A percentile compares a stretch with the other conserved stretches of the same genome.
Conservation (phyloP, 2,797 vertebrate species). For the Allobates femoralis region DNA sequence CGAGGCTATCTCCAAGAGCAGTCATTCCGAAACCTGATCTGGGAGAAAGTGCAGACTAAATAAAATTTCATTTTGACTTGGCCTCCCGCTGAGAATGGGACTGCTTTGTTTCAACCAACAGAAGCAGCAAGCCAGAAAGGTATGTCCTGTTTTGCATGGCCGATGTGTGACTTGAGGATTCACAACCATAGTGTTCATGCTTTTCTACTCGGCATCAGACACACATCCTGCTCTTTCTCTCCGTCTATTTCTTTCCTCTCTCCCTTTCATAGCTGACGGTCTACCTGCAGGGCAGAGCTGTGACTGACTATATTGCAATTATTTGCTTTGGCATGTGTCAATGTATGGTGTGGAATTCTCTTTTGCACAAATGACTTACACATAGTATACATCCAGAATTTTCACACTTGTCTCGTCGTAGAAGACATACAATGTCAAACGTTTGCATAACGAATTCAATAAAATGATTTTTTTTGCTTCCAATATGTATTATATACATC, state of each 20-base stretch:
- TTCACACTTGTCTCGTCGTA: conserved; percentile 2
- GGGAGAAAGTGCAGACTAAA: conserved; percentile 86
- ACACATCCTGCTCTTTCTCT: conserved; percentile 72
- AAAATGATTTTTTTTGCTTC: not conserved
- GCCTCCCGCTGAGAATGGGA: conserved; percentile 88
- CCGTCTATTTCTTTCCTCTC: conserved; percentile 75
- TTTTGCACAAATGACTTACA: conserved; percentile 20
- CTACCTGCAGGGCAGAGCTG: conserved; percentile 80
- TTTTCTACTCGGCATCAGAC: conserved; percentile 73
- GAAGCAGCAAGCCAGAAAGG: conserved; percentile 85
- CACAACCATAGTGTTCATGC: conserved; percentile 76
- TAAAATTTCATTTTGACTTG: conserved; percentile 92
- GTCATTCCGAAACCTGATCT: conserved; percentile 90
- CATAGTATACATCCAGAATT: not conserved
- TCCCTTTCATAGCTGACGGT: conserved; percentile 70
- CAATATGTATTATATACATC: not conserved
- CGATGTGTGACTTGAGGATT: conserved; percentile 79
- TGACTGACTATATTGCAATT: conserved; percentile 72
- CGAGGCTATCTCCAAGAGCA: conserved; percentile 83
- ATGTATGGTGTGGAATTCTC: conserved; percentile 68
- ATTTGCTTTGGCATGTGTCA: conserved; percentile 80
- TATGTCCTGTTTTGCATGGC: conserved; percentile 85
- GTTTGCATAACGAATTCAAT: not conserved
- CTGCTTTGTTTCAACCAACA: conserved; percentile 85
- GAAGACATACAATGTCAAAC: not conserved